Conservation (phyloP, 2,888 invertebrate species). For the Sminthurinus aureus region DNA sequence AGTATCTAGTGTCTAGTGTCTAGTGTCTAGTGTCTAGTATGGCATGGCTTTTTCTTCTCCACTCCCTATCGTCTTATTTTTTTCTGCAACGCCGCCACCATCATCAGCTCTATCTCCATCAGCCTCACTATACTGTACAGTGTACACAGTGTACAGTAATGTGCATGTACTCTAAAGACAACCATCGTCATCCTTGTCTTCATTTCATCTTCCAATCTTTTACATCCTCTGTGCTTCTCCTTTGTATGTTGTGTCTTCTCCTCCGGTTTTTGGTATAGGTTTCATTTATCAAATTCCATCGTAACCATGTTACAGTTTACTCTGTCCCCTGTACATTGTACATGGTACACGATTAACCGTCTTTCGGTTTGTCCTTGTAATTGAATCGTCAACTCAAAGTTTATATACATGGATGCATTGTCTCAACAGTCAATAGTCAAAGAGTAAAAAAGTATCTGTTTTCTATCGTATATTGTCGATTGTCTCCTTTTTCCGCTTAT, state of each 20-base stretch:
- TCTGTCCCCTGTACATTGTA: too few species aligned
- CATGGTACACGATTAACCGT: too few species aligned
- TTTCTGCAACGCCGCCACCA: neutral
- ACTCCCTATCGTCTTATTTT: too few species aligned
- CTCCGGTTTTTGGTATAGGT: neutral
- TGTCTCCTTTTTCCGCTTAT: too few species aligned
- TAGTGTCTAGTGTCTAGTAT: too few species aligned
- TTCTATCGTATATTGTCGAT: too few species aligned
- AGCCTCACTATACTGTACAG: too few species aligned
- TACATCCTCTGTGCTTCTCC: neutral
- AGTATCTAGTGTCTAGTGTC: too few species aligned
- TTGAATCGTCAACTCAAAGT: neutral
- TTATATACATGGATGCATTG: neutral
- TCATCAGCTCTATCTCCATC: neutral
- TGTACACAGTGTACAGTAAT: neutral
- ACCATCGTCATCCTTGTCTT: neutral
- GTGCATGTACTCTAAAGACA: neutral
- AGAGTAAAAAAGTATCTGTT: neutral
- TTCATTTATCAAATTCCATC: conserved; percentile 7
- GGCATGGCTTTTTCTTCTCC: too few species aligned
- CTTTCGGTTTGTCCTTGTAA: neutral
- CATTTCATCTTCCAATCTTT: neutral
- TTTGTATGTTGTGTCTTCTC: neutral
- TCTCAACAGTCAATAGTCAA: too few species aligned
- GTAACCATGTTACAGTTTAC: neutral